A percentile compares a stretch with the other conserved stretches of the same genome.
Conservation (phyloP, 1,140 invertebrate genomes). For the Zelostemma sp. region DNA sequence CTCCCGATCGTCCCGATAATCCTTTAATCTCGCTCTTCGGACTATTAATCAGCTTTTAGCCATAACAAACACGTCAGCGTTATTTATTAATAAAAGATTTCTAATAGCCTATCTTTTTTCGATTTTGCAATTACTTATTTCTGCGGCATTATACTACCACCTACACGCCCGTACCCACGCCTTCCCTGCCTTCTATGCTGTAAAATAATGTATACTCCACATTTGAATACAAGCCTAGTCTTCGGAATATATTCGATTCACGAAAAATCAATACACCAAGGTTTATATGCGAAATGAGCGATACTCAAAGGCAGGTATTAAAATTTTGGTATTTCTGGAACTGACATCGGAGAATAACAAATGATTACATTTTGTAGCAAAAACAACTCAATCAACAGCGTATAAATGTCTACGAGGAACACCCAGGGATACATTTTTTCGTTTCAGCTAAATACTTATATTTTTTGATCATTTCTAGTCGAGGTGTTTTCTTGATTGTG, state of each 20-base stretch:
- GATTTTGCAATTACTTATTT: conserved; percentile 48
- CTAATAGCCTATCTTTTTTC: conserved; percentile 44
- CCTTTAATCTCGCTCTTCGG: conserved; percentile 11
- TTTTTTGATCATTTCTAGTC: too few relatives aligned
- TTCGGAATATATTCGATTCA: conserved; percentile 42
- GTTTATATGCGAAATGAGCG: conserved; percentile 14
- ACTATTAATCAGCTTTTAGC: conserved; percentile 36
- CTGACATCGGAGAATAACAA: background rate
- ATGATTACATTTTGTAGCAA: conserved; percentile 15
- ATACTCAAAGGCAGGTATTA: background rate
- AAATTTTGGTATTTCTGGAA: background rate
- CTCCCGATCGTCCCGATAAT: conserved; percentile 7
- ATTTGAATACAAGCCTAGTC: conserved; percentile 44
- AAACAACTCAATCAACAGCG: background rate
- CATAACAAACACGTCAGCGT: conserved; percentile 34
- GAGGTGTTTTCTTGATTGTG: too few relatives aligned
- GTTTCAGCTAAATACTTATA: too few relatives aligned
- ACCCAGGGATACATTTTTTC: too few relatives aligned
- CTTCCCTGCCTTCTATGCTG: conserved; percentile 39
- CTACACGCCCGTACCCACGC: conserved; percentile 33
- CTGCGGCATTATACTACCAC: conserved; percentile 34
- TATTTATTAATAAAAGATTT: conserved; percentile 44
- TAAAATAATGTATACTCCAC: conserved; percentile 44
- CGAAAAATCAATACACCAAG: conserved; percentile 44
- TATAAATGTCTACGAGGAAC: too few relatives aligned